Evolutionary conservation across 2,888 invertebrate genomes (phyloP), one percentile per base, ranked within the genome.

Genomic region (Bembecia ichneumoniformis): DNA sequence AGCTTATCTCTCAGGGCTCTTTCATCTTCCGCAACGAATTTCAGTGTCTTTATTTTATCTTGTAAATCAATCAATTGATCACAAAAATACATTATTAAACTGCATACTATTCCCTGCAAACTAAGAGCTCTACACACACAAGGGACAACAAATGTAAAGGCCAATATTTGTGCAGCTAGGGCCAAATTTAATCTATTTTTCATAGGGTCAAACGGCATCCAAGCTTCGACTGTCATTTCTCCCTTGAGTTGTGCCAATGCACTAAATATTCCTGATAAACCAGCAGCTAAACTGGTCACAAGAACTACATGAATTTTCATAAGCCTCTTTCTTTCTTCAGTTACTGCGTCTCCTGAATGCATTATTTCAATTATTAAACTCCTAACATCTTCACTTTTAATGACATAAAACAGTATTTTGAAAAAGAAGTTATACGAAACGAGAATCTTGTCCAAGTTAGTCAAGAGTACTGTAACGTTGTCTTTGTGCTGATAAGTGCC

Each of bases 151-250:
- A 80, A 70, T 0, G 66, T 50, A 0, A 66, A 3, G 0, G 66
- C 63, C 1, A 75, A 0, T 16, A 81, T 61, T 60, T 79, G 76
- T 10, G 56, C 34, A 0, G 77, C 66, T 0, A 71, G 5, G 1
- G 75, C 36, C 11, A 77, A 58, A 46, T 71, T 74, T 57, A 62
- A 68, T 50, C 52, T 56, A 49, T 55, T 74, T 51, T 74, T 62
- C 35, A 58, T 54, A 0, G 71, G 69, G 45, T 83, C 71, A 44
- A 83, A 83, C 1, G 84, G 84, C 63, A 83, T 59, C 83, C 82
- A 84, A 0, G 75, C 68, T 49, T 79, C 80, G 0, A 82, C 48
- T 0, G 67, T 54, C 71, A 82, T 64, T 48, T 77, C 75, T 11
- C 71, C 70, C 51, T 76, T 69, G 3, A 63, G 57, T 5, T 70